Evolutionary conservation across 1,140 invertebrate genomes (phyloP).

Genomic region (Nautilus pompilius): DNA sequence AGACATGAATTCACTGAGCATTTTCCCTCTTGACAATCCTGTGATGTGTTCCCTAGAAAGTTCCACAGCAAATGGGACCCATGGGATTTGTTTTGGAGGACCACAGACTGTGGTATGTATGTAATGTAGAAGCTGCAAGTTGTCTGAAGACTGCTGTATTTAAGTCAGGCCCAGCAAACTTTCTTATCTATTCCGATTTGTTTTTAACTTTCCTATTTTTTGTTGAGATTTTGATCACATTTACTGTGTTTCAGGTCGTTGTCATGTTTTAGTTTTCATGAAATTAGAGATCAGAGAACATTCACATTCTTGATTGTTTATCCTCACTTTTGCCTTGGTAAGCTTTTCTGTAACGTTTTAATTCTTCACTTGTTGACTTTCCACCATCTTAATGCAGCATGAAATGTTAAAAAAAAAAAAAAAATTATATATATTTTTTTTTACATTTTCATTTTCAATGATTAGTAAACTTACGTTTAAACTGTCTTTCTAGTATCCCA

Average conservation of each 20-base stretch:
- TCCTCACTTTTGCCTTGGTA: conserved; percentile 3
- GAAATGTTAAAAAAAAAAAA: conserved; percentile 1
- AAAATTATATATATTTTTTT: background rate
- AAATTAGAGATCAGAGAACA: too few species aligned
- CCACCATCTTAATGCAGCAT: background rate
- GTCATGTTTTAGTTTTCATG: too few species aligned
- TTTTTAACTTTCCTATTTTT: too few species aligned
- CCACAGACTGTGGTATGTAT: background rate
- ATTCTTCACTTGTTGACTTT: background rate
- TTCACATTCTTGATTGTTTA: too few species aligned
- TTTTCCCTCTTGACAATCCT: conserved; percentile 13
- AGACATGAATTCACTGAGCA: conserved; percentile 16
- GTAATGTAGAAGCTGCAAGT: background rate
- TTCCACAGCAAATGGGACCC: background rate
- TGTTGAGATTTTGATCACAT: too few species aligned
- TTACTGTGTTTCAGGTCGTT: too few species aligned
- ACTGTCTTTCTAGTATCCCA: conserved; percentile 39
- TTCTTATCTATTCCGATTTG: too few species aligned
- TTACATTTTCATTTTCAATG: background rate
- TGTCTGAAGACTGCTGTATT: background rate
- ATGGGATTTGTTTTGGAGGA: conserved; percentile 8
- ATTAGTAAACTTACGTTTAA: background rate
- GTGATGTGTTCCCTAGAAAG: conserved; percentile 6
- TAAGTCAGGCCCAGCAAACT: conserved; percentile 9
- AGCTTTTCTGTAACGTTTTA: background rate